Evolutionary conservation across 2,888 invertebrate species (phyloP), one percentile per base, ranked within the genome.

Genomic region (Mellilla xanthometata): DNA sequence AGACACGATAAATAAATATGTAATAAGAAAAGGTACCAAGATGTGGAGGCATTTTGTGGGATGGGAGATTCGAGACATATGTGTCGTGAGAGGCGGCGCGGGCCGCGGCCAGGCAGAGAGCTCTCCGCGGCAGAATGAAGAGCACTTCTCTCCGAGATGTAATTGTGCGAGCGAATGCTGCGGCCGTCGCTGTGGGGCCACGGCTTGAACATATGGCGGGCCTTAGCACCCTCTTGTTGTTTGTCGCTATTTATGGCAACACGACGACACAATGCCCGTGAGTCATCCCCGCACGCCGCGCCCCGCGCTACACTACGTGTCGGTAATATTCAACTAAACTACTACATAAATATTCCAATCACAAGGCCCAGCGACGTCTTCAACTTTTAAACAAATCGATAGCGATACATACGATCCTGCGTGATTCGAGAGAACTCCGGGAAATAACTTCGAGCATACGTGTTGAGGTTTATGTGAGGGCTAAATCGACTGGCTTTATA

Each of bases 241-340:
- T 47, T 64, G 70, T 54, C 48, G 72, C 77, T 81, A 80, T 81
- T 80, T 80, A 76, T 76, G 78, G 79, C 64, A 69, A 59, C 69
- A 67, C 66, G 65, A 68, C 74, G 67, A 74, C 72, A 79, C 77
- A 76, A 76, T 73, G 65, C 64, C 62, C 62, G 62, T 81, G 79
- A 79, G 62, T 76, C 80, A 78, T 62, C 62, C 65, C 51, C 51
- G 55, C 62, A 64, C 65, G 56, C 62, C 63, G 35, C 36, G 28
- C 36, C 28, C 35, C 28, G 22, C 36, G 15, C 15, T 2, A 22
- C 36, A 63, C 61, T 60, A 70, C 70, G 71, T 64, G 74, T 62
- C 59, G 60, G 62, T 55, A 69, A 73, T 75, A 69, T 61, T 63
- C 63, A 70, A 68, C 68, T 24, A 68, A 61, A 65, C 60, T 58